phyloP scores from a whole-genome alignment of 2,797 vertebrate species.

The Phoeniculus purpureus region DNA sequence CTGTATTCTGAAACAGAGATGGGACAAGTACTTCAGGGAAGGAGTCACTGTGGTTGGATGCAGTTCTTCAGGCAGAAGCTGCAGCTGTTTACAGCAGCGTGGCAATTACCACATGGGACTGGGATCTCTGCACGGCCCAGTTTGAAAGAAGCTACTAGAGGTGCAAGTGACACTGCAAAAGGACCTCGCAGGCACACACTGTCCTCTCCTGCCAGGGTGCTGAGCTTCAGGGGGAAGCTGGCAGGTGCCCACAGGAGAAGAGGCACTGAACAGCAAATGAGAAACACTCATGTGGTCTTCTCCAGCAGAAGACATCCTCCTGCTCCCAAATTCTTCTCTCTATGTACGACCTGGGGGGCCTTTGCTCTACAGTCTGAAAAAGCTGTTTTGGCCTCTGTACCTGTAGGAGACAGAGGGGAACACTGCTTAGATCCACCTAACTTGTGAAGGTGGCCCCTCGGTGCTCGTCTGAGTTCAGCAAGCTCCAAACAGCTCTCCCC shows the following conservation, averaged over 20 bases:
- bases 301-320: conserved; percentile 75
- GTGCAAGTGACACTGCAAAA: not conserved
- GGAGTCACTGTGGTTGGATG: not conserved
- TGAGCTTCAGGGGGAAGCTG: not conserved
- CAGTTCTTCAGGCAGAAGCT: not conserved
- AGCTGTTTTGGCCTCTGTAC: conserved; percentile 94
- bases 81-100: fast-evolving
- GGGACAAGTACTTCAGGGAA: not conserved
- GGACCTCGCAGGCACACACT: not conserved
- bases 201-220: not conserved
- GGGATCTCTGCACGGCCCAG: fast-evolving
- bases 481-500: not conserved
- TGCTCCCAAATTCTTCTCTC: conserved; percentile 95
- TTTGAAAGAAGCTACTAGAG: not conserved
- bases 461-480: too few species aligned
- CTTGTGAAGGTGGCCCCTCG: too few species aligned
- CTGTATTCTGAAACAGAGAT: conserved; percentile 82
- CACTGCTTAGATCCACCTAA: not conserved
- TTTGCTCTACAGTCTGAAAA: conserved; percentile 92
- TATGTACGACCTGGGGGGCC: conserved; percentile 91
- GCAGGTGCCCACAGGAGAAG: not conserved
- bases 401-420: conserved; percentile 68
- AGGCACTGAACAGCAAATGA: not conserved
- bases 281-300: conserved; percentile 75
- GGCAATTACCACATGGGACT: fast-evolving